Evolutionary conservation across 2,113 vertebrate genomes (phyloP), one percentile per base, ranked within the genome.

Genomic region (Alethe diademata): DNA sequence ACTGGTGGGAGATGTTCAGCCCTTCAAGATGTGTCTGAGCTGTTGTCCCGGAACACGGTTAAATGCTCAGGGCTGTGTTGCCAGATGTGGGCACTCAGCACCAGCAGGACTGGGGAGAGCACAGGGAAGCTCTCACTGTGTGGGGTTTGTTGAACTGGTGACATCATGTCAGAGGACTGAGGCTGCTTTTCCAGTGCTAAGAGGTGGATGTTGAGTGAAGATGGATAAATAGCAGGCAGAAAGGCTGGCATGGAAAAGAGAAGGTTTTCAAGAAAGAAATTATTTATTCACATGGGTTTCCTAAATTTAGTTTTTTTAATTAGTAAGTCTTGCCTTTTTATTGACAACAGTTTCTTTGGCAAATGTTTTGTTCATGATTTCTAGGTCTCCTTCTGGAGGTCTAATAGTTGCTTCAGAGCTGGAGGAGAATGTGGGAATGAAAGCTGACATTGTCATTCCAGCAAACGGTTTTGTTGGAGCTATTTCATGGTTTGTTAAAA

Each of bases 401-500:
- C 71, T 82, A 18, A 53, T 82, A 91, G 82, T 79, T 40, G 51
- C 78, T 70, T 90, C 70, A 40, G 92, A 92, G 82, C 51, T 78
- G n/a, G 72, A 78, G 88, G 69, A 86, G 86, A 92, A 74, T 45
- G 92, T 92, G 93, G 78, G 92, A 95, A 88, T 74, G 94, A 95
- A 96, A 92, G 95, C 76, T 15, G 11, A 62, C 78, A 71, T 80
- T 90, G 79, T 93, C 48, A 71, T 74, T 83, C 43, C 85, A 83
- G 90, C 79, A 86, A 56, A 36, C 3, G 56, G 35, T 78, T 93
- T 71, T 79, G 79, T 73, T 78, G 56, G 92, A 93, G 94, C 94
- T 40, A 38, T 92, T 93, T 94, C 95, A 93, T 74, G 92, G 94
- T 86, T 88, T 76, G 85, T 95, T 94, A 94, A 74, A 72, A 88